A percentile compares a stretch with the other conserved stretches of the same genome.
phyloP scores from a whole-genome alignment of 2,797 vertebrate genomes.

The Pseudochirops cupreus region DNA sequence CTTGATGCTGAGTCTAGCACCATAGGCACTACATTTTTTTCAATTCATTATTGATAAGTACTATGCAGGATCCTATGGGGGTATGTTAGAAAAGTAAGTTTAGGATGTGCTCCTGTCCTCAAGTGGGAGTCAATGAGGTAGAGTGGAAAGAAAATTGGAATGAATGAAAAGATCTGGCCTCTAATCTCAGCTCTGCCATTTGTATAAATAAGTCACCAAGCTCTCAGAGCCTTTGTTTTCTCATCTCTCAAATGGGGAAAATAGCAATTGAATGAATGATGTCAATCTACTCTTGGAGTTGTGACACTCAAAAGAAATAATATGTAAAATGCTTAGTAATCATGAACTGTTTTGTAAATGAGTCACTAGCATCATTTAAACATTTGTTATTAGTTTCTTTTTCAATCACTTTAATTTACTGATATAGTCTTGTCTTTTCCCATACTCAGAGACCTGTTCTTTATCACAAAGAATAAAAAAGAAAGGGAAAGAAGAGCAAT shows the following conservation, averaged over 20 bases:
- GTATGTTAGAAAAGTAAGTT: neutral
- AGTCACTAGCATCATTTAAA: neutral
- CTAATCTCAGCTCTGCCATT: neutral
- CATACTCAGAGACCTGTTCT: neutral
- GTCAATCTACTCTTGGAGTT: neutral
- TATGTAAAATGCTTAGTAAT: neutral
- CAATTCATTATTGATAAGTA: neutral
- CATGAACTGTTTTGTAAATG: neutral
- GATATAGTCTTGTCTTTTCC: neutral
- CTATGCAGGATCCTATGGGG: neutral
- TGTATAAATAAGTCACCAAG: neutral
- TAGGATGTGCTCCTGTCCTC: neutral
- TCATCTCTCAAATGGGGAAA: neutral
- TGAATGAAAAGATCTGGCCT: neutral
- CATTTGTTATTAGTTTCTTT: neutral
- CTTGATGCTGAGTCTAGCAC: neutral
- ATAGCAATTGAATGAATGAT: neutral
- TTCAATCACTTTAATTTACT: neutral
- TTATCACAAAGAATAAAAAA: neutral
- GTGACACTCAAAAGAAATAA: neutral
- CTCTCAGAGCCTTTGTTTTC: neutral
- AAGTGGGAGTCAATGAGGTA: neutral
- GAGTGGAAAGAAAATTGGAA: neutral
- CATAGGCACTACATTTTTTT: neutral
- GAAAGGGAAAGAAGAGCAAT: neutral